Evolutionary conservation across 2,888 invertebrate genomes (phyloP).

Genomic region (Latheticus oryzae): DNA sequence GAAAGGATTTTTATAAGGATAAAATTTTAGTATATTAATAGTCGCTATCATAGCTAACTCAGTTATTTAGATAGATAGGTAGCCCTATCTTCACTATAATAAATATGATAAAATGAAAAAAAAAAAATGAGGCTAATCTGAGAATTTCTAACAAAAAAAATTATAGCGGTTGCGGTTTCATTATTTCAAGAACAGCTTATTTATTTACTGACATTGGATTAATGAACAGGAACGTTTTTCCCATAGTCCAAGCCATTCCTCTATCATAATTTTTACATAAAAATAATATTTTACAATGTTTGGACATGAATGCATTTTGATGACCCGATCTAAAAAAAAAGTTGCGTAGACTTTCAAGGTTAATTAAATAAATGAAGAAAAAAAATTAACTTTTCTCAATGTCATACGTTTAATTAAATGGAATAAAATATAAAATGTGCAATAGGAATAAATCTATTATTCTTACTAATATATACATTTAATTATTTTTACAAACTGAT

Average conservation of each 20-base stretch:
- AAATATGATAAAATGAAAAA: not conserved
- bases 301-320: constrained; percentile 12
- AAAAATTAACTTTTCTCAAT: too few relatives aligned
- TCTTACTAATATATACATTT: too few relatives aligned
- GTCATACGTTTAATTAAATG: constrained; percentile 24
- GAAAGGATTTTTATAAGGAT: too few relatives aligned
- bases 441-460: too few relatives aligned
- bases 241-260: constrained; percentile 11
- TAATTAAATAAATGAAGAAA: constrained; percentile 25
- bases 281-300: not conserved
- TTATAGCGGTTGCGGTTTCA: constrained; percentile 30
- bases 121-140: constrained; percentile 10
- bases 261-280: constrained; percentile 2
- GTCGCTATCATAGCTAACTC: too few relatives aligned
- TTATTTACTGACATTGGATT: constrained; percentile 28
- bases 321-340: constrained; percentile 3
- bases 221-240: constrained; percentile 24
- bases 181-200: constrained; percentile 27
- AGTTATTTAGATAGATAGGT: too few relatives aligned
- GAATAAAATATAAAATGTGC: constrained; percentile 14
- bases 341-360: constrained; percentile 20
- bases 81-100: too few relatives aligned
- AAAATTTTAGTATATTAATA: too few relatives aligned
- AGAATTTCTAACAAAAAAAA: constrained; percentile 18
- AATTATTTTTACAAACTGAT: too few relatives aligned